Evolutionary conservation across 2,888 invertebrate species (phyloP), one percentile per base, ranked within the genome.

Genomic region (Dasypolia templi): DNA sequence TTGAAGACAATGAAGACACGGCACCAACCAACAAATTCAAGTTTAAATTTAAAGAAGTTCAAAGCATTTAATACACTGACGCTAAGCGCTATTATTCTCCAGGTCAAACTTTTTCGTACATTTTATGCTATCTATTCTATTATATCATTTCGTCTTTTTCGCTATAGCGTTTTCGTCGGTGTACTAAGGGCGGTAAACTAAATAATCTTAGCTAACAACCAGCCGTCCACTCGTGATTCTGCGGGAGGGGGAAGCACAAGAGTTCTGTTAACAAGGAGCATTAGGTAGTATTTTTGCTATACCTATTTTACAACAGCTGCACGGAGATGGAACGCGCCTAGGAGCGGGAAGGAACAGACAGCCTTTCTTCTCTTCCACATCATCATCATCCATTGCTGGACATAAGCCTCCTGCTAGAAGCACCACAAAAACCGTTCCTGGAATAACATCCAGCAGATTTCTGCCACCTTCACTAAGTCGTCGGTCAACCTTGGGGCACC

Each of bases 41-140:
- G n/a, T 12, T n/a, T 14, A 55, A 4, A 5, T n/a, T 39, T 26
- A 44, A 29, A 29, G 11, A 22, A 12, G 12, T 51, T 9, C 19
- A 42, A 70, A 51, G 51, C 11, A 53, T 68, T 44, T 53, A 68
- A n/a, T 32, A 70, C 32, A 29, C 17, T 39, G 51, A 51, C 51
- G 19, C 12, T 62, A n/a, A n/a, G n/a, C 11, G 2, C 22, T 32
- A 12, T 1, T 3, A 19, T 6, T n/a, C 7, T 32, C 11, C 1
- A 7, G 22, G 29, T 7, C 29, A 42, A 26, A 26, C 19, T 61
- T 61, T 29, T 44, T 26, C 26, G 6, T 58, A 22, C 5, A 58
- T 22, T 26, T 35, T 26, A 26, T 9, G 56, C 11, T 64, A 11
- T 35, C n/a, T n/a, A n/a, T n/a, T n/a, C n/a, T n/a, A n/a, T n/a